A percentile compares a stretch with the other conserved stretches of the same genome.
Conservation (phyloP, 92 coral and sea anemone genomes). For the Muricea muricata region DNA sequence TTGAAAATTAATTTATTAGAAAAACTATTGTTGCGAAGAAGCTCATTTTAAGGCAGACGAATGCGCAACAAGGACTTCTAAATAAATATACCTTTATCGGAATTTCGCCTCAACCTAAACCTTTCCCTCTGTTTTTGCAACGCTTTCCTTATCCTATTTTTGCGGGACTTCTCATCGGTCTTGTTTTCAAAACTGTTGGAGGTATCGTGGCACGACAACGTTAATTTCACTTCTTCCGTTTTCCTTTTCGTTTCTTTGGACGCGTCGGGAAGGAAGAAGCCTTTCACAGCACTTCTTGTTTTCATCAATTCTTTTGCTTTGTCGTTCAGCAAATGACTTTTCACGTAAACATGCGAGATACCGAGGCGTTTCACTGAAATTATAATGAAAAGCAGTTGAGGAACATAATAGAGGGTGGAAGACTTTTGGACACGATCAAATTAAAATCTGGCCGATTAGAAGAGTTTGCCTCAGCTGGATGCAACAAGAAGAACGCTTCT, state of each 20-base stretch:
- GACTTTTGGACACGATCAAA: too few species aligned
- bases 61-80: too few species aligned
- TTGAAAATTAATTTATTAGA: too few species aligned
- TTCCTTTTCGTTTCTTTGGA: slow-evolving; percentile 78
- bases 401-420: too few species aligned
- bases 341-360: slow-evolving; percentile 78
- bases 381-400: background rate
- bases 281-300: slow-evolving; percentile 8
- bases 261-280: slow-evolving; percentile 69
- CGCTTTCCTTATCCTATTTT: slow-evolving; percentile 67
- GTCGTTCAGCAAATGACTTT: slow-evolving; percentile 71
- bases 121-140: slow-evolving; percentile 75
- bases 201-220: slow-evolving; percentile 45
- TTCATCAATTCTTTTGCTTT: slow-evolving; percentile 33
- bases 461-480: too few species aligned
- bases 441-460: too few species aligned
- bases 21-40: too few species aligned
- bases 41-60: too few species aligned
- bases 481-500: too few species aligned
- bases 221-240: slow-evolving; percentile 72
- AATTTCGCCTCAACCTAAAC: slow-evolving; percentile 61
- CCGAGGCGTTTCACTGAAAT: slow-evolving; percentile 70
- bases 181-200: slow-evolving; percentile 49
- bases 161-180: slow-evolving; percentile 40
- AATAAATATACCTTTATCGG: slow-evolving; percentile 76